phyloP scores from a whole-genome alignment of 2,888 invertebrate genomes.

The Sinotaia quadrata region DNA sequence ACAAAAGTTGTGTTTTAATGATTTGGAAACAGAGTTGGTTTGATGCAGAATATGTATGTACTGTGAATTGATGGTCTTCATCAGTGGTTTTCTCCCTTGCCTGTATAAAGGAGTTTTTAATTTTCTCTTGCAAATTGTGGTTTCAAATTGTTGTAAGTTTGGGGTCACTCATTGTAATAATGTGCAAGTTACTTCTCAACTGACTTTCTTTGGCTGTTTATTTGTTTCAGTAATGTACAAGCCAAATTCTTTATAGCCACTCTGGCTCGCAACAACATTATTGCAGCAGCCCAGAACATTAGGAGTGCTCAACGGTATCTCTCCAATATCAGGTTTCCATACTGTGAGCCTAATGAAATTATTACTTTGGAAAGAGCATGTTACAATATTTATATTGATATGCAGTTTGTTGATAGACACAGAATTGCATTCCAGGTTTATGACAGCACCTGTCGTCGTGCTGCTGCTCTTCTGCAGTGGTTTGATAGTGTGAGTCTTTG shows the following conservation, averaged over 20 bases:
- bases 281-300: slow-evolving; percentile 75
- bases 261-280: slow-evolving; percentile 75
- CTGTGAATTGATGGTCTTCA: no score
- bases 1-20: no score
- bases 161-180: no score
- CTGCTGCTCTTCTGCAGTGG: slow-evolving; percentile 75
- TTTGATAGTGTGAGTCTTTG: slow-evolving; percentile 72
- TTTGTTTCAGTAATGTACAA: slow-evolving; percentile 68
- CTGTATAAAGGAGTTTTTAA: neutral
- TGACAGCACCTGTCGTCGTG: slow-evolving; percentile 72
- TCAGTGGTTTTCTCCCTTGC: neutral
- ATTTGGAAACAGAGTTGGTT: no score
- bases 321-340: slow-evolving; percentile 74
- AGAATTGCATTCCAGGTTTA: slow-evolving; percentile 73
- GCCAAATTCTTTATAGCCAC: slow-evolving; percentile 73
- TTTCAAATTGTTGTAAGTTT: no score
- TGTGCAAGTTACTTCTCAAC: neutral
- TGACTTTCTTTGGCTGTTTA: neutral
- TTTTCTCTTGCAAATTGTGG: no score
- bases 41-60: no score
- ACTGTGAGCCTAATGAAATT: slow-evolving; percentile 74
- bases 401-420: slow-evolving; percentile 72
- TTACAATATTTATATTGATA: slow-evolving; percentile 74
- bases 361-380: slow-evolving; percentile 72
- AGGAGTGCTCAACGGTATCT: slow-evolving; percentile 74